These are phyloP conservation scores for Seira ritae DNA, from an alignment of 2,888 invertebrate species.

Conservation along the genomic window DNA sequence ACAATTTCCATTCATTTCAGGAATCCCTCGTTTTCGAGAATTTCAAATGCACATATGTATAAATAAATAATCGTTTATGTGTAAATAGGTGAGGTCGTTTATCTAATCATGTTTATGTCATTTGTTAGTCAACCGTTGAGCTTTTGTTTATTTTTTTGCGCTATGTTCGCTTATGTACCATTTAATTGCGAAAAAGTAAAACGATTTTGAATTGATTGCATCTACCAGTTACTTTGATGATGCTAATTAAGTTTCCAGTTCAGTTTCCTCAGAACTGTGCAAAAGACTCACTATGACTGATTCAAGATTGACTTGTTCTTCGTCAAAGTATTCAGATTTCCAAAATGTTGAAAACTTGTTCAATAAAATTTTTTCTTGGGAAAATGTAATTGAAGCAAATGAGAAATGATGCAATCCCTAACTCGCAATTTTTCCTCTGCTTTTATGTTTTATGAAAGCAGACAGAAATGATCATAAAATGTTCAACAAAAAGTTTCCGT, in stretches of 20 bases:
- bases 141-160: not conserved
- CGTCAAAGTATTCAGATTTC: not conserved
- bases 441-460: not conserved
- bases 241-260: slow-evolving; percentile 21
- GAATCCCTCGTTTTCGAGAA: slow-evolving; percentile 22
- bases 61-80: not conserved
- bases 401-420: not conserved
- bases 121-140: not conserved
- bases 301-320: not conserved
- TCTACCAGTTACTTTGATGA: slow-evolving; percentile 12
- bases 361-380: not conserved
- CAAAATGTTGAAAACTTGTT: not conserved
- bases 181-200: not conserved
- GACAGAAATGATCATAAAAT: not conserved
- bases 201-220: slow-evolving; percentile 24
- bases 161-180: not conserved
- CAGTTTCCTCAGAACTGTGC: not conserved
- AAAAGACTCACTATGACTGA: not conserved
- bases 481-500: not conserved
- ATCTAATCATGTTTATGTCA: slow-evolving; percentile 2
- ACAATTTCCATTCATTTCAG: slow-evolving; percentile 18
- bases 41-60: slow-evolving; percentile 35
- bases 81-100: slow-evolving; percentile 41
- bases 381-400: not conserved
- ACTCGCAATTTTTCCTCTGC: not conserved